Percentiles rank a stretch among this genome's conserved stretches.
Conservation (phyloP, 1,140 invertebrate species). For the Trichonephila clavipes region DNA sequence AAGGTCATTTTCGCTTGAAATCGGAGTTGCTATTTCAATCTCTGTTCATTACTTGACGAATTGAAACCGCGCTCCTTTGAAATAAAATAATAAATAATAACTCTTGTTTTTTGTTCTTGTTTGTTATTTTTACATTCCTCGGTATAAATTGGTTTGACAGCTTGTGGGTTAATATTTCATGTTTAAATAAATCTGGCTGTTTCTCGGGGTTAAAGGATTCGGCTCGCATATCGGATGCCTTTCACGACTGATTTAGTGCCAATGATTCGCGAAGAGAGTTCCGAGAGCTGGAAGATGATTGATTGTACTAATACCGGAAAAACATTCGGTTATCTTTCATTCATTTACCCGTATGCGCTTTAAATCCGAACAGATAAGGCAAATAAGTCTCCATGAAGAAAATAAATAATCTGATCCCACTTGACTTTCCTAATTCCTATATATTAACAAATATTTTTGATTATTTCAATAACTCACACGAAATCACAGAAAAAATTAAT, state of each 20-base stretch:
- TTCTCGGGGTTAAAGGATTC: neutral
- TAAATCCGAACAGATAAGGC: too few species aligned
- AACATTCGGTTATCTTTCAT: too few species aligned
- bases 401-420: too few species aligned
- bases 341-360: too few species aligned
- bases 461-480: too few species aligned
- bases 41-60: neutral
- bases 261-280: neutral
- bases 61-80: neutral
- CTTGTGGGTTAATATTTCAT: neutral
- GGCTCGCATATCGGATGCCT: neutral
- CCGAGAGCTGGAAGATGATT: neutral
- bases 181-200: neutral
- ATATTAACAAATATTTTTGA: too few species aligned
- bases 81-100: neutral
- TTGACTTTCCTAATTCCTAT: too few species aligned
- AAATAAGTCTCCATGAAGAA: too few species aligned
- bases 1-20: constrained; percentile 28
- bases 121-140: neutral
- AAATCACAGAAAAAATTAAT: too few species aligned
- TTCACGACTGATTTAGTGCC: neutral
- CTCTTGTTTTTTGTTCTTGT: neutral
- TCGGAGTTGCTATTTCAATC: constrained; percentile 14
- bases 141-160: neutral
- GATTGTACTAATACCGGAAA: neutral